Evolutionary conservation across 2,113 vertebrate genomes (phyloP), one percentile per base, ranked within the genome.

Genomic region (Hepsetus odoe): DNA sequence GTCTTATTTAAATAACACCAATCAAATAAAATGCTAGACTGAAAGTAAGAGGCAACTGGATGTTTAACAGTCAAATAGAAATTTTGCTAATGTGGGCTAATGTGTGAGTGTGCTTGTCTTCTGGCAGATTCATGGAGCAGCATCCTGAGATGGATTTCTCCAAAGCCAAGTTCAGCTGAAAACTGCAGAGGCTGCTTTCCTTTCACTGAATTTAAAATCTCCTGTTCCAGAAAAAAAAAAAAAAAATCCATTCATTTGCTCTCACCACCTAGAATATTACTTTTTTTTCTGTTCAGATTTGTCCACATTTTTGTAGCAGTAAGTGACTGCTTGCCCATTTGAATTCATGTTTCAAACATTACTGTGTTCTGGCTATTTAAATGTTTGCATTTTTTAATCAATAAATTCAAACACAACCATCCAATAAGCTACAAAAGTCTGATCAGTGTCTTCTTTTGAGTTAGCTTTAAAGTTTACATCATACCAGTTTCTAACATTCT

Each of bases 111-210:
- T 70, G 33, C 72, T 16, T 70, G 38, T 32, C 22, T 6, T 79
- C 7, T 86, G 9, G 18, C 85, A 94, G 93, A 89, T 94, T 94
- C 80, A 94, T 94, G 93, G 72, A 89, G 51, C 92, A 94, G 84
- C 93, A 94, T 72, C 93, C 93, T 18, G 93, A 94, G 85, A 94
- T 94, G 92, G 93, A 94, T 81, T 94, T 94, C 87, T 94, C 93
- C 75, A 93, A 94, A 90, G 92, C 93, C 53, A 94, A 94, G 59
- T 94, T 94, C 87, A 94, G 91, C 85, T 94, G 91, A 94, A 86
- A 78, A 49, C 1, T 0, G 5, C 42, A 20, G 30, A 1, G 1
- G 13, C 5, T n/a, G n/a, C 44, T 9, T 2, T 46, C 44, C 44
- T 46, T 3, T 46, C n/a, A n/a, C n/a, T n/a, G n/a, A n/a, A n/a